Conservation (phyloP, 2,888 invertebrate genomes). For the Latrodectus elegans region DNA sequence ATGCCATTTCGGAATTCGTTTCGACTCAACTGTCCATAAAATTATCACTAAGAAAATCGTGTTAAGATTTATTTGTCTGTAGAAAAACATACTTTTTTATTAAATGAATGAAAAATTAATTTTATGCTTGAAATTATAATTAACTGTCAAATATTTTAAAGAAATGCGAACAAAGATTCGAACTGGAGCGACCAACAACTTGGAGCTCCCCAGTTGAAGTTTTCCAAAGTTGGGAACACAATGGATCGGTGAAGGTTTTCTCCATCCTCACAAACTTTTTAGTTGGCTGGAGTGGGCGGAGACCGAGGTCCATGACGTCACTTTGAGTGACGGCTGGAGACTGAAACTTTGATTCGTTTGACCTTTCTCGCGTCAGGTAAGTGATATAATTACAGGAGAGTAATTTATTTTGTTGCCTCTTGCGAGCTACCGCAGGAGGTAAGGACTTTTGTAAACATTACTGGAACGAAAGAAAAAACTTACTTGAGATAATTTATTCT, state of each 20-base stretch:
- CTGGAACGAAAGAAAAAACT: too few species aligned
- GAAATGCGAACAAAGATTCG: not conserved
- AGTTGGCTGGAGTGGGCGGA: slow-evolving; percentile 30
- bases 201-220: not conserved
- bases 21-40: not conserved
- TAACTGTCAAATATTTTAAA: not conserved
- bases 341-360: slow-evolving; percentile 38
- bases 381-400: slow-evolving; percentile 27
- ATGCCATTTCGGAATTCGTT: slow-evolving; percentile 75
- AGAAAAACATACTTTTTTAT: not conserved
- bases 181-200: not conserved
- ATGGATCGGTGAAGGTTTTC: not conserved
- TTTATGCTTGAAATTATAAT: not conserved
- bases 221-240: not conserved
- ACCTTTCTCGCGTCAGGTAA: slow-evolving; percentile 44
- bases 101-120: not conserved
- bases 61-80: slow-evolving; percentile 3
- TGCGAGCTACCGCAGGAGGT: not conserved
- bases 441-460: not conserved
- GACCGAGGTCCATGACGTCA: slow-evolving; percentile 33
- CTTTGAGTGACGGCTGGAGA: slow-evolving; percentile 35
- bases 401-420: not conserved
- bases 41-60: not conserved
- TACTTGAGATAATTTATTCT: too few species aligned
- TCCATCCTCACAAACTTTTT: slow-evolving; percentile 17